Evolutionary conservation across 2,113 vertebrate species (phyloP), one percentile per base, ranked within the genome.

Genomic region (Eubucco bourcierii): DNA sequence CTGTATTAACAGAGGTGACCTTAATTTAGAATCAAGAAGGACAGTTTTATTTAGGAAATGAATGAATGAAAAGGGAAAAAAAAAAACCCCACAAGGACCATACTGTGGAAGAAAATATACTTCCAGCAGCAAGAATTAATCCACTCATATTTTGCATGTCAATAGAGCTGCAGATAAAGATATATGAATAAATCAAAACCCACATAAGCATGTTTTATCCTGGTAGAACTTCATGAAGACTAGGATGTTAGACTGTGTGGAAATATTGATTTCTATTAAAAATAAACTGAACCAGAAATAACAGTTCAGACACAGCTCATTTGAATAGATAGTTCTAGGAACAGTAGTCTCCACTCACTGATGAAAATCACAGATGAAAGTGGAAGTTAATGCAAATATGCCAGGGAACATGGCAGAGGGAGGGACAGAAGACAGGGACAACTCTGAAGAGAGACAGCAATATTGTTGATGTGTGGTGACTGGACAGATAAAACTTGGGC

Each of bases 1-100:
- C 87, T 95, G 94, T 93, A 96, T 97, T 97, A 97, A 97, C 91
- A 94, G 67, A 87, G 90, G 81, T 97, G 94, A 95, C 93, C 95
- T 97, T 87, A 95, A 96, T 72, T 52, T 97, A 86, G 53, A 90
- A 88, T 81, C 76, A 84, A 90, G 88, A 84, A 80, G 4, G 4
- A 2, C 4, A 94, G 86, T 90, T 95, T 97, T 95, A 17, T 94
- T 10, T 70, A 96, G 96, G 53, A 93, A 96, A 95, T 84, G 18
- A 88, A 86, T 53, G 78, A 91, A 93, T 81, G 66, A 89, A 34
- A 70, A 4, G 55, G 55, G 55, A 29, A 46, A 37, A 70, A 68
- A 85, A 78, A 37, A 55, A 31, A 14, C 20, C 9, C 15, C 29
- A 47, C 86, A 88, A 78, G 61, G 65, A 84, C 46, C 80, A 73